These are phyloP conservation scores for Galerucella pusilla DNA, from an alignment of 2,888 invertebrate species.

Conservation along the genomic window DNA sequence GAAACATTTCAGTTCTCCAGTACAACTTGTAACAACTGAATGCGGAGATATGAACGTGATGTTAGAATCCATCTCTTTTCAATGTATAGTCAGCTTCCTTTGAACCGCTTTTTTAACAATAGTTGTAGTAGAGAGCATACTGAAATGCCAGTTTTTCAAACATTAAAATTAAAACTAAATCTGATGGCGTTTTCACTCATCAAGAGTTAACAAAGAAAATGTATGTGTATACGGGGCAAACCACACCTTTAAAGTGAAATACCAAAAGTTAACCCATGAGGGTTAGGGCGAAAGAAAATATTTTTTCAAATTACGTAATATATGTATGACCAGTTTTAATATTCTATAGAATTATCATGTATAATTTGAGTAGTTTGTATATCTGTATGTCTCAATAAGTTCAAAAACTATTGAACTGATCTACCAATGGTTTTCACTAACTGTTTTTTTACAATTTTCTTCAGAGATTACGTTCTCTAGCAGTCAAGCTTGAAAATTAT, in stretches of 20 bases:
- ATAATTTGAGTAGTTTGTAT: too few relatives aligned
- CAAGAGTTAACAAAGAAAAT: neutral
- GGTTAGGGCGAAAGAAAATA: too few relatives aligned
- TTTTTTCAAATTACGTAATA: too few relatives aligned
- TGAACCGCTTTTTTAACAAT: slow-evolving; percentile 9
- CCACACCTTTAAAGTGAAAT: neutral
- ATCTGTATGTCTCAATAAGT: too few relatives aligned
- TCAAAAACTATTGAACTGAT: too few relatives aligned
- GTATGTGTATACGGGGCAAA: neutral
- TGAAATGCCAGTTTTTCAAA: neutral
- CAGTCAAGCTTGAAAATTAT: too few relatives aligned
- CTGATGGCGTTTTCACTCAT: neutral
- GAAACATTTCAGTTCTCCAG: neutral
- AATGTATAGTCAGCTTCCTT: neutral
- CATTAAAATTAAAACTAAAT: slow-evolving; percentile 8
- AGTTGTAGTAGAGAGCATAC: slow-evolving; percentile 1
- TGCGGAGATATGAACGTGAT: slow-evolving; percentile 3
- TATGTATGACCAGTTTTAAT: too few relatives aligned
- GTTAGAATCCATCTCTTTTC: slow-evolving; percentile 9
- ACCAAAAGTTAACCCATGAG: too few relatives aligned
- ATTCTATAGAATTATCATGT: too few relatives aligned
- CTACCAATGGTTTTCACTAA: too few relatives aligned
- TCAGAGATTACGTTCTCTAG: too few relatives aligned
- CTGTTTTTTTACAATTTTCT: too few relatives aligned
- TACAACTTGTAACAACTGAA: slow-evolving; percentile 3